Evolutionary conservation across 2,888 invertebrate species (phyloP), one percentile per base, ranked within the genome.

Genomic region (Hipparchia sbordonii): DNA sequence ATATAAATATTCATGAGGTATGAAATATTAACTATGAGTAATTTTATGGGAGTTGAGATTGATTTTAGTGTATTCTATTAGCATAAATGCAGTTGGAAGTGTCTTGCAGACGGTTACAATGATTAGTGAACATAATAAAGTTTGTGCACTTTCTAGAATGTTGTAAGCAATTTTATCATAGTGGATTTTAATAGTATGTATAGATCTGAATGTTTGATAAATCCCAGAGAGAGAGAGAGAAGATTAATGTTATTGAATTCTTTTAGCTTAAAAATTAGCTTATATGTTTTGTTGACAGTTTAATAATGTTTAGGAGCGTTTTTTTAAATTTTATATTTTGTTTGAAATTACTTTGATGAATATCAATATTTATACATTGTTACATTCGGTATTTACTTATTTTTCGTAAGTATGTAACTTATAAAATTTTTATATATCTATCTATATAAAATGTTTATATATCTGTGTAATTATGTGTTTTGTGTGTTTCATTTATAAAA

Each of bases 11-110:
- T 73, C 67, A 72, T 72, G 69, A 72, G 39, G 72, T 74, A 69
- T 72, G 73, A 76, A 75, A 70, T 75, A 75, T 75, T 73, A 54
- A 46, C 61, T 65, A 68, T 51, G 65, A 74, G 74, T 73, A 72
- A 75, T 72, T 77, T 75, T 78, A 78, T 78, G 75, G 46, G 71
- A 72, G 73, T 74, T 67, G 48, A 67, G 72, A 71, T 74, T 60
- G 71, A 72, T 75, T 77, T 76, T 74, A 70, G 72, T 60, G 69
- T 67, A 63, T 70, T 62, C 69, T 60, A 76, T 78, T 71, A 74
- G 76, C 73, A 73, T 78, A 74, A 70, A 69, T 76, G 74, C 70
- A 62, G 59, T 39, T 52, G 4, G 48, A 59, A 59, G 57, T 60
- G 59, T 57, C 12, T 62, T 52, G 71, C 46, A 62, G 72, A 74